phyloP scores from a whole-genome alignment of 2,888 invertebrate species.

The Epistrophe grossulariae region DNA sequence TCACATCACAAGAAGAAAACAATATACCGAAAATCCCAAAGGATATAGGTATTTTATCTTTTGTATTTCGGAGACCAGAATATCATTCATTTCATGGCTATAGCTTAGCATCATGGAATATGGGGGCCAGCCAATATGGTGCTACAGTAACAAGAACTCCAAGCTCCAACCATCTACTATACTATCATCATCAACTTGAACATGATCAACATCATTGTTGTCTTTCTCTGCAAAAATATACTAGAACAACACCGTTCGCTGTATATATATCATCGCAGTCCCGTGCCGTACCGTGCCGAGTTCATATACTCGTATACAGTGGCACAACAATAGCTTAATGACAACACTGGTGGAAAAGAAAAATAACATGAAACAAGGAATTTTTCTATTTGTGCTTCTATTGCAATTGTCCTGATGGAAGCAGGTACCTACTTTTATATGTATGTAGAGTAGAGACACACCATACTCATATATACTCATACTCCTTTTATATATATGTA shows the following conservation, averaged over 20 bases:
- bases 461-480: not conserved
- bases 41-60: conserved; percentile 4
- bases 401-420: conserved; percentile 26
- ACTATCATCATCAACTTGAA: conserved; percentile 25
- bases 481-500: not conserved
- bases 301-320: not conserved
- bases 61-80: conserved; percentile 15
- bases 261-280: not conserved
- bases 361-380: conserved; percentile 27
- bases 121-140: not conserved
- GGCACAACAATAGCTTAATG: conserved; percentile 55
- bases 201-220: conserved; percentile 35
- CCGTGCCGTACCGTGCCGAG: not conserved
- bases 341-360: conserved; percentile 29
- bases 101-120: not conserved
- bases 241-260: not conserved
- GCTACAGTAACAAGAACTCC: not conserved
- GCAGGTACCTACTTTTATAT: conserved; percentile 1
- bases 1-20: conserved; percentile 5
- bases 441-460: not conserved
- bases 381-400: conserved; percentile 31
- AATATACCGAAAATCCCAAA: conserved; percentile 27
- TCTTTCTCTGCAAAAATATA: conserved; percentile 5
- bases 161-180: not conserved
- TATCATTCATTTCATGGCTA: conserved; percentile 14